Evolutionary conservation across 2,888 invertebrate genomes (phyloP), one percentile per base, ranked within the genome.

Genomic region (Saturnia japonica): DNA sequence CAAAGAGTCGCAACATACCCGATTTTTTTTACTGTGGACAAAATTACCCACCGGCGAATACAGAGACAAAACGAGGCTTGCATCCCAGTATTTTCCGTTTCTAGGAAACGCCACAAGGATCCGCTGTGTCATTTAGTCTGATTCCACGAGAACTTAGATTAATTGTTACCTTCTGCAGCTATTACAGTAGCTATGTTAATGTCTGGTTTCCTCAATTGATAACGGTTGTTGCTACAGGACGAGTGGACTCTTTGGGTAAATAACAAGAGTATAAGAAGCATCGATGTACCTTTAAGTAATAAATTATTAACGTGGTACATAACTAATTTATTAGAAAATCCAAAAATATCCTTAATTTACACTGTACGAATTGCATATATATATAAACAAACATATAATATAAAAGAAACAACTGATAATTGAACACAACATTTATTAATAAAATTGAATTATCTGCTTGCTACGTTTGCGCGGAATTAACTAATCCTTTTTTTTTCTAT

Each of bases 161-260:
- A 85, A 86, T 87, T 83, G 83, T 84, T 81, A 77, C 82, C 78
- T 82, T 82, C 79, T 76, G 75, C 74, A 76, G 78, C 80, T 80
- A 81, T 82, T 85, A 84, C 78, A 76, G 73, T 75, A 77, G 76
- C 74, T 70, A 72, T 73, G 76, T 78, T 87, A 87, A 88, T 88
- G 77, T 60, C 70, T 74, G 71, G 76, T 85, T 88, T 88, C 87
- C 88, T 87, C 84, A 82, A 85, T 87, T 78, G 73, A 78, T 73
- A 72, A 71, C 67, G 28, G 54, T 57, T 42, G 57, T 14, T 67
- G 43, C 69, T 40, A 16, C 51, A 64, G 40, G 64, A 69, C 54
- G n/a, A n/a, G n/a, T n/a, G n/a, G n/a, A n/a, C 51, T 67, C 43
- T 40, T 67, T 42, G 66, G 40, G 54, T 42, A 70, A 67, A 70